phyloP scores from a whole-genome alignment of 2,797 vertebrate species.

The Sus cebifrons region DNA sequence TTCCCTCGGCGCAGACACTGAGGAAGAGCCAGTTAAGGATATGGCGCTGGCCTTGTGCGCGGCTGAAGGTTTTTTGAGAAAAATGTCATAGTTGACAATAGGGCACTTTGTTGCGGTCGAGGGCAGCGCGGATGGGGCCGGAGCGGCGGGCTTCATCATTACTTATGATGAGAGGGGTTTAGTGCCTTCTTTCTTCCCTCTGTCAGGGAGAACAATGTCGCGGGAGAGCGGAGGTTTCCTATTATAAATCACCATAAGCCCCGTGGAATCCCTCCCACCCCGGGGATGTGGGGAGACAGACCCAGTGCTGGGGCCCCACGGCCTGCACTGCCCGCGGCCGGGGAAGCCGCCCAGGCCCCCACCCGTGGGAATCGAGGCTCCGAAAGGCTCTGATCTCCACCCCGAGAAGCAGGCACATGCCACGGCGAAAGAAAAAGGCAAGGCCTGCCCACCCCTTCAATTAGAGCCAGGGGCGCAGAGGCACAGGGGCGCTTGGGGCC shows the following conservation, averaged over 20 bases:
- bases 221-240: slow-evolving; percentile 89
- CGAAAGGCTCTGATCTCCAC: slow-evolving; percentile 47
- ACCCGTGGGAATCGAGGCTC: slow-evolving; percentile 73
- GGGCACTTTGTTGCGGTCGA: slow-evolving; percentile 89
- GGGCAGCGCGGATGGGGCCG: slow-evolving; percentile 82
- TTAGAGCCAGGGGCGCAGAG: not conserved
- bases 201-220: slow-evolving; percentile 91
- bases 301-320: slow-evolving; percentile 35
- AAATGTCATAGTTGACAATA: slow-evolving; percentile 89
- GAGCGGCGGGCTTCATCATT: slow-evolving; percentile 90
- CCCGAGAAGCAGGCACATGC: slow-evolving; percentile 29
- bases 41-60: slow-evolving; percentile 88
- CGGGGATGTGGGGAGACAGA: slow-evolving; percentile 88
- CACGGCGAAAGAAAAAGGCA: not conserved
- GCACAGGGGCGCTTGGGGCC: not conserved
- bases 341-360: slow-evolving; percentile 34
- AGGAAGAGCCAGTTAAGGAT: slow-evolving; percentile 88
- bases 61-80: slow-evolving; percentile 84
- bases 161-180: slow-evolving; percentile 90
- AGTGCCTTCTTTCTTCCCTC: slow-evolving; percentile 90
- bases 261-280: slow-evolving; percentile 90
- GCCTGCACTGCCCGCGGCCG: not conserved
- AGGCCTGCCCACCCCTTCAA: slow-evolving; percentile 11
- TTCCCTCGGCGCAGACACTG: slow-evolving; percentile 89
- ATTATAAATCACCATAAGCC: slow-evolving; percentile 92